Evolutionary conservation across 2,113 vertebrate genomes (phyloP), one percentile per base, ranked within the genome.

Genomic region (Neotoma lepida): DNA sequence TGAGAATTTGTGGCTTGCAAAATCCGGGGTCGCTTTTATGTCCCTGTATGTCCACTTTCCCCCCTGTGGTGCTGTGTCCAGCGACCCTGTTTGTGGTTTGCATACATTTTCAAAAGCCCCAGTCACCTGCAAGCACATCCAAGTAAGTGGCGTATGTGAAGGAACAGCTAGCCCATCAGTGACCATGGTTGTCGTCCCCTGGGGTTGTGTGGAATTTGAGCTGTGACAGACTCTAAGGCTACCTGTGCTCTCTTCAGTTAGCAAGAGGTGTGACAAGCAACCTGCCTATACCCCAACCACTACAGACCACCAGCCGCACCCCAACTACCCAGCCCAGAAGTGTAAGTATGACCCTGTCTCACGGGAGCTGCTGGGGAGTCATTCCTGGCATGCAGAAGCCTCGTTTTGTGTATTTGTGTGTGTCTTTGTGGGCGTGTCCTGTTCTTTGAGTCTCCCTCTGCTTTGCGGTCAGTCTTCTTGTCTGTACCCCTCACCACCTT

Each of bases 191-290:
- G 56, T 0, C 30, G 17, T 66, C n/a, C 14, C 77, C 2, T 33
- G 81, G 96, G 93, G 76, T 56, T 39, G 41, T 51, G 64, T 7
- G 56, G 86, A 85, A 9, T 5, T 35, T 1, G 44, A 56, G 90
- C 73, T 9, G 66, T 46, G 54, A 76, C 2, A 4, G 90, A 93
- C 74, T 95, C 97, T 97, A 96, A 98, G 98, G 96, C 97, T 98
- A 74, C 98, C 98, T 97, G 97, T 98, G 97, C 98, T 98, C 98
- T 98, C 98, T 98, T 97, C 98, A 98, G 98, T 98, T 98, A 98
- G 98, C 97, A 97, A 97, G 97, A 98, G 98, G 98, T 98, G 97
- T 97, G 98, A 97, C 97, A 97, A 98, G 98, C 98, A 98, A 41
- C 98, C 98, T 96, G 96, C 97, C 97, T 97, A 92, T 98, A 95